Evolutionary conservation across 2,888 invertebrate species (phyloP).

Genomic region (Byasa hedistus): DNA sequence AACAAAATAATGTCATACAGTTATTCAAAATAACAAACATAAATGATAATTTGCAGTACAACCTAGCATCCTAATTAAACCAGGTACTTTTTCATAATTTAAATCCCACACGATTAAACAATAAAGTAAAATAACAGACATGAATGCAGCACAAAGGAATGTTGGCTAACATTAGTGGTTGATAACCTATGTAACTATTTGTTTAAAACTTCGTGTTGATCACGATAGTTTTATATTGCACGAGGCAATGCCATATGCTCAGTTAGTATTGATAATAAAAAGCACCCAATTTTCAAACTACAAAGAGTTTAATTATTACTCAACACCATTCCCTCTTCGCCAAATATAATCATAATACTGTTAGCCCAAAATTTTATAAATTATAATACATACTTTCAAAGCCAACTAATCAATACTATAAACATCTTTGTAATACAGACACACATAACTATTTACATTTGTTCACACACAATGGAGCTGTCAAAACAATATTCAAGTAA

Average conservation of each 20-base stretch:
- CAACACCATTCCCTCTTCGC: conserved; percentile 37
- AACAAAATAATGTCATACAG: conserved; percentile 80
- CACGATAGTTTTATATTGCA: conserved; percentile 2
- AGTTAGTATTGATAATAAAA: conserved; percentile 4
- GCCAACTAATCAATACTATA: conserved; percentile 25
- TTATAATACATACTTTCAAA: conserved; percentile 18
- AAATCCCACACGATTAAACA: conserved; percentile 63
- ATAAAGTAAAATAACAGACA: conserved; percentile 55
- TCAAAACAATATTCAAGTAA: conserved; percentile 18
- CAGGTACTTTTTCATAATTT: conserved; percentile 78
- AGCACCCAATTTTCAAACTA: conserved; percentile 27
- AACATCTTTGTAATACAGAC: conserved; percentile 19
- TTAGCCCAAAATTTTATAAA: conserved; percentile 39
- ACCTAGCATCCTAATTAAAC: conserved; percentile 79
- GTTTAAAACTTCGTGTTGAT: conserved; percentile 9
- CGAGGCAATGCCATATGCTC: conserved; percentile 9
- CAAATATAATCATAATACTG: conserved; percentile 61
- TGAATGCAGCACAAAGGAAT: conserved; percentile 78
- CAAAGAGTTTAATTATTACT: neutral
- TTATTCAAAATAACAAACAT: conserved; percentile 79
- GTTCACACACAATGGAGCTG: conserved; percentile 28
- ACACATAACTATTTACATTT: conserved; percentile 25
- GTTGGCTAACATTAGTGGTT: conserved; percentile 67
- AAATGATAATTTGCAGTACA: conserved; percentile 78
- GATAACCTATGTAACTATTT: conserved; percentile 26